A percentile compares a stretch with the other conserved stretches of the same genome.
phyloP scores from a whole-genome alignment of 2,888 invertebrate species.

The Stenchaetothrips biformis region DNA sequence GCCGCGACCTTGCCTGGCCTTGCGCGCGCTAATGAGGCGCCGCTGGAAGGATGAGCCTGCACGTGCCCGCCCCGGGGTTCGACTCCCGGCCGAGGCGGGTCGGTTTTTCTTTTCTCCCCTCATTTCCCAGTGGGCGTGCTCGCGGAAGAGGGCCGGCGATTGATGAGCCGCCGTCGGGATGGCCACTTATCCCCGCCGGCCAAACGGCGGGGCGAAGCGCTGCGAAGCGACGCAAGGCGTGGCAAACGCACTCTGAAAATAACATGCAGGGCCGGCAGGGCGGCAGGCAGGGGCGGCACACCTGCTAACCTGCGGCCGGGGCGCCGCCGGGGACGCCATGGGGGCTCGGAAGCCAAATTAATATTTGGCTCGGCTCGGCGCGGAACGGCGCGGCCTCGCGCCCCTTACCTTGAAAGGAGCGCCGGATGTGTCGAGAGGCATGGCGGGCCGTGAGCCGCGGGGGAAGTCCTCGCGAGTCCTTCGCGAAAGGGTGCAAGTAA shows the following conservation, averaged over 20 bases:
- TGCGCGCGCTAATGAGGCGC: no score
- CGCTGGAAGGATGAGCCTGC: no score
- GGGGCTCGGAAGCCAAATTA: constrained; percentile 7
- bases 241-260: constrained; percentile 15
- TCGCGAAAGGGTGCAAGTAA: no score
- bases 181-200: background rate
- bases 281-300: background rate
- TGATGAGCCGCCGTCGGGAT: background rate
- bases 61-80: no score
- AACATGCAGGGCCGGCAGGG: background rate
- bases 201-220: background rate
- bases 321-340: background rate
- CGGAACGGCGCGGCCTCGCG: background rate
- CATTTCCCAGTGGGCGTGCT: no score
- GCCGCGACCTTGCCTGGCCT: no score
- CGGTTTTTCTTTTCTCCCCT: no score
- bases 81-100: no score
- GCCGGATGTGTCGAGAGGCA: background rate
- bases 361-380: background rate
- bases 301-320: background rate
- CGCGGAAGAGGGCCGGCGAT: background rate
- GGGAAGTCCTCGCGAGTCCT: no score
- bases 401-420: constrained; percentile 3
- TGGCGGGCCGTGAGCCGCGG: no score
- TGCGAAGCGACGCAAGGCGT: background rate